A percentile compares a stretch with the other conserved stretches of the same genome.
Evolutionary conservation across 2,113 vertebrate genomes (phyloP).

Genomic region (Cynopterus brachyotis): DNA sequence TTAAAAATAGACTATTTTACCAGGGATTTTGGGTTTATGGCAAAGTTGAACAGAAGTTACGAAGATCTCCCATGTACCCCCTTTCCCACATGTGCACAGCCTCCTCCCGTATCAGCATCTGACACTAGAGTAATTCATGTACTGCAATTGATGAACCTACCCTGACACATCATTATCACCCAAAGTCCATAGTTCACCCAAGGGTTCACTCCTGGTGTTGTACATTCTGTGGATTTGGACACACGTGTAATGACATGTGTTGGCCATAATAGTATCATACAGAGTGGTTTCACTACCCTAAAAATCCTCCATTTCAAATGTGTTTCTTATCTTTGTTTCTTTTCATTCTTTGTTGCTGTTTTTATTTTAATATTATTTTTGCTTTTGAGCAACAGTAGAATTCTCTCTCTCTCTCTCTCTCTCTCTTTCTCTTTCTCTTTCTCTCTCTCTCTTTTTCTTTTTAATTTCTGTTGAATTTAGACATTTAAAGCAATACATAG

Average conservation of each 20-base stretch:
- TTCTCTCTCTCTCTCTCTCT: background rate
- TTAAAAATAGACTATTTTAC: background rate
- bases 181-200: background rate
- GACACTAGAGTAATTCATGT: no score
- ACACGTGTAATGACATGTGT: background rate
- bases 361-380: background rate
- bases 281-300: background rate
- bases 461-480: background rate
- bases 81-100: background rate
- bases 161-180: background rate
- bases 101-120: fast-evolving
- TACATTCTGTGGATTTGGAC: background rate
- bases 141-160: background rate
- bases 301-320: background rate
- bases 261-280: background rate
- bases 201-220: background rate
- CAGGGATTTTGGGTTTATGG: background rate
- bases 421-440: background rate
- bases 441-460: background rate
- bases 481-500: background rate
- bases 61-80: background rate
- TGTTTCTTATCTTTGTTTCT: background rate
- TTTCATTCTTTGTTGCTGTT: background rate
- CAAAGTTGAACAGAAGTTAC: background rate
- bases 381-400: background rate